Base-by-base conservation (phyloP, 2,888 invertebrate genomes). In the Nesidiocoris tenuis region DNA sequence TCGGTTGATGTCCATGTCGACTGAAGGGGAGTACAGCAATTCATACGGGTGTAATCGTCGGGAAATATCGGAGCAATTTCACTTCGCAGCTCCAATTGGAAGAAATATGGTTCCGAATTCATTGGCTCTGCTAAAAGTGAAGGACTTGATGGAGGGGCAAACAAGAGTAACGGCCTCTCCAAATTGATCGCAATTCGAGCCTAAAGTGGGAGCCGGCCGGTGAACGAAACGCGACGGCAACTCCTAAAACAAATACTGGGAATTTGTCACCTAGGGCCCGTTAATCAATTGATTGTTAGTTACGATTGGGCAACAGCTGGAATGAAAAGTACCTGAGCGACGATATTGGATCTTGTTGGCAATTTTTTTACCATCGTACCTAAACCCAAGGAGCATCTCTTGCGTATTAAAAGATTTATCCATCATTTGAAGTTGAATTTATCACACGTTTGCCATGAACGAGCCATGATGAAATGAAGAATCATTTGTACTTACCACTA, bases 11-110 rank as follows among this genome's bases (percentile, higher is more conserved):
- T n/a, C 39, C 3, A 39, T 39, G 39, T 39, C 39, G 5, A 12
- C 39, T 7, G 39, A 12, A 12, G 39, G 39, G 12, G 39, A 39
- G 39, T 39, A 3, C 39, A 39, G 3, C 39, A 56, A 56, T 54
- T 22, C 67, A 21, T 67, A 67, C 55, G 67, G 67, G 67, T 67
- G 67, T 55, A 67, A 67, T 67, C 67, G 67, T 12, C 67, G 21
- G 67, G 67, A 67, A 67, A 67, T 67, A 67, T 67, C 55, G 67
- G 39, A 39, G 67, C 67, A 67, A 67, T 67, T 67, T 67, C 67
- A 67, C 67, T 67, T 56, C 67, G 55, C 55, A 21, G 67, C 67
- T 67, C 55, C 67, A 67, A 67, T 67, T 67, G 67, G 67, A 67
- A 67, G 67, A 67, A 67, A 67, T 67, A 67, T 67, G 67, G 67